Conservation (phyloP, 2,797 vertebrate species). For the Urophycis tenuis region DNA sequence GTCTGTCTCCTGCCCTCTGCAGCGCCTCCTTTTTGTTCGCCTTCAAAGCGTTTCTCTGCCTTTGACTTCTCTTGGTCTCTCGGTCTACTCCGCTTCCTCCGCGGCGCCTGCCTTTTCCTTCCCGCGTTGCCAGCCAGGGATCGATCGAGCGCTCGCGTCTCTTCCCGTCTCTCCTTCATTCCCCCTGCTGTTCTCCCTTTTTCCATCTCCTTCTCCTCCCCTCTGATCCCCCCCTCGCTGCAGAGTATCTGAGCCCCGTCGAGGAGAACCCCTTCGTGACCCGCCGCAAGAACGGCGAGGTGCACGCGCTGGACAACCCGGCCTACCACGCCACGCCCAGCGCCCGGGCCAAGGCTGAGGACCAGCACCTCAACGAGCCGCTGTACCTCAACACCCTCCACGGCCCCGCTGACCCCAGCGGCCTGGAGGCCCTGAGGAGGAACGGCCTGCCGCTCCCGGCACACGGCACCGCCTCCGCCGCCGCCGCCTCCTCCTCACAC, state of each 20-base stretch:
- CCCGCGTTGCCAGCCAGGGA: slow-evolving; percentile 7
- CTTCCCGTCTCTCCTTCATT: neutral
- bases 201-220: slow-evolving; percentile 10
- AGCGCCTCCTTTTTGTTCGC: slow-evolving; percentile 25
- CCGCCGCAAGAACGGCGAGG: slow-evolving; percentile 84
- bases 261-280: slow-evolving; percentile 97
- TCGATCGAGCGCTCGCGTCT: neutral
- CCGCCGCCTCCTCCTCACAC: slow-evolving; percentile 54
- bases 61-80: slow-evolving; percentile 13
- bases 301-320: slow-evolving; percentile 89
- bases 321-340: slow-evolving; percentile 85
- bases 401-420: slow-evolving; percentile 72
- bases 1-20: slow-evolving; percentile 17
- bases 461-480: slow-evolving; percentile 44
- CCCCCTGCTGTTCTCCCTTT: neutral
- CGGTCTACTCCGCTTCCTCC: neutral
- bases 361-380: slow-evolving; percentile 89
- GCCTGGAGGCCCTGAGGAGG: slow-evolving; percentile 79
- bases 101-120: neutral
- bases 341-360: slow-evolving; percentile 81
- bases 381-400: slow-evolving; percentile 93
- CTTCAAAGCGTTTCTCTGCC: slow-evolving; percentile 20
- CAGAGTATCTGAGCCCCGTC: slow-evolving; percentile 89
- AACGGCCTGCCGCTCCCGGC: slow-evolving; percentile 74
- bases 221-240: slow-evolving; percentile 15